Evolutionary conservation across 2,888 invertebrate species (phyloP).

Genomic region (Drosophila leonis): DNA sequence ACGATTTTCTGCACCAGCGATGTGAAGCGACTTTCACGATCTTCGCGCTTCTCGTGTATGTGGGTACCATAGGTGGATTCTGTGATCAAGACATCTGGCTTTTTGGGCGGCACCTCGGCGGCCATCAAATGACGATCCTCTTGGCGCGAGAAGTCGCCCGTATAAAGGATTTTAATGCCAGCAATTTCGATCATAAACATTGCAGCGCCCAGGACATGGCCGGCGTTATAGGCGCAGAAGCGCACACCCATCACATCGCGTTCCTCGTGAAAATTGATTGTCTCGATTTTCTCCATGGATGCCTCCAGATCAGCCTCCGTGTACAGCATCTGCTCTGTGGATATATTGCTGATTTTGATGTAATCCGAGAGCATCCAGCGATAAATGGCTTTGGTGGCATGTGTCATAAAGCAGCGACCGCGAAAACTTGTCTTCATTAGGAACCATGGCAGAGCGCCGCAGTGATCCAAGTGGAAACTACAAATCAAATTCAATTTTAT

Average conservation of each 20-base stretch:
- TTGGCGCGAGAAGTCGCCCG: constrained; percentile 99
- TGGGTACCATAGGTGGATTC: constrained; percentile 99
- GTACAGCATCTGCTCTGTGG: constrained; percentile 98
- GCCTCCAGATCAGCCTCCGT: constrained; percentile 98
- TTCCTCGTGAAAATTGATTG: constrained; percentile 98
- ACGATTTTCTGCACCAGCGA: constrained; percentile 98
- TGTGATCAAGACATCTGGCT: constrained; percentile 98
- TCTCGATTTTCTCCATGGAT: constrained; percentile 99
- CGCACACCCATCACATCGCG: constrained; percentile 98
- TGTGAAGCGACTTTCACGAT: constrained; percentile 97
- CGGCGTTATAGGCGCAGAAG: constrained; percentile 99
- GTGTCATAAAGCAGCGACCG: constrained; percentile 99
- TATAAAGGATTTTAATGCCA: constrained; percentile 97
- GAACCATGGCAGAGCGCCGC: constrained; percentile 99
- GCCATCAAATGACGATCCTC: constrained; percentile 99
- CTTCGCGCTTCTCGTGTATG: constrained; percentile 99
- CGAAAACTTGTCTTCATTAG: constrained; percentile 98
- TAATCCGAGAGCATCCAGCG: constrained; percentile 99
- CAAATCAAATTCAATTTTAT: neutral
- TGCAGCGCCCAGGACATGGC: constrained; percentile 99
- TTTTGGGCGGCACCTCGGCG: constrained; percentile 98
- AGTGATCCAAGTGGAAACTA: constrained; percentile 99
- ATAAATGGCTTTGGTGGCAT: constrained; percentile 99
- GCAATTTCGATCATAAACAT: constrained; percentile 99
- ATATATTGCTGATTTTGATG: constrained; percentile 99